Base-by-base conservation (phyloP, 2,888 invertebrate genomes). In the Drosophila fulvimacula region DNA sequence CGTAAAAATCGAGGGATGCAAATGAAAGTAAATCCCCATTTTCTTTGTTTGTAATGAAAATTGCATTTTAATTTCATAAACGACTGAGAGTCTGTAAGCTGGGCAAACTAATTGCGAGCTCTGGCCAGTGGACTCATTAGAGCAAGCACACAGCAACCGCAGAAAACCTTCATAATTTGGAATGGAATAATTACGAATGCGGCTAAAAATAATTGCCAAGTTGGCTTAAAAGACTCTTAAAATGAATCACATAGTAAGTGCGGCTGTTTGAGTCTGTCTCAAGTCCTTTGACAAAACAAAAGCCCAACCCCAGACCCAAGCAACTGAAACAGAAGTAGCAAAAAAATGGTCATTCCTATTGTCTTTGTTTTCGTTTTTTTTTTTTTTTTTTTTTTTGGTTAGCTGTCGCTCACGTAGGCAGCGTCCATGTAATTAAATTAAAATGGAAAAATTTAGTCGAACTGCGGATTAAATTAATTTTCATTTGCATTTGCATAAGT, bases 401-500 rank as follows among this genome's bases (percentile, higher is more conserved):
- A 85, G 82, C 83, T 90, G 88, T 89, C 90, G 91, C 90, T 91
- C 91, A 91, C 91, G 90, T 90, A 90, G 88, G 81, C 88, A 90
- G 85, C 83, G 90, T 92, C 89, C 90, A 82, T 89, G 91, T 92
- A 91, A 91, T 91, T 91, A 91, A 91, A 92, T 92, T 92, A 92
- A 91, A 91, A 91, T 91, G 90, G 90, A 91, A 92, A 92, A 92
- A 91, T 92, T 90, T 85, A 88, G 83, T 85, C 85, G 83, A 90
- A 90, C 90, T 90, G 90, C 81, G 91, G 92, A 91, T 91, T 92
- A 91, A 91, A 91, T 92, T 91, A 91, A 92, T 92, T 91, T 92
- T 90, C 91, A 92, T 92, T 91, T 92, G 92, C 91, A 92, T 91
- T 91, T 91, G 92, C 91, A 92, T 92, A 90, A 89, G 91, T 89